Percentiles rank a stretch among this genome's conserved stretches.
These are phyloP conservation scores for Ictidomys tridecemlineatus DNA, from an alignment of 2,113 vertebrate genomes.

Conservation along the genomic window DNA sequence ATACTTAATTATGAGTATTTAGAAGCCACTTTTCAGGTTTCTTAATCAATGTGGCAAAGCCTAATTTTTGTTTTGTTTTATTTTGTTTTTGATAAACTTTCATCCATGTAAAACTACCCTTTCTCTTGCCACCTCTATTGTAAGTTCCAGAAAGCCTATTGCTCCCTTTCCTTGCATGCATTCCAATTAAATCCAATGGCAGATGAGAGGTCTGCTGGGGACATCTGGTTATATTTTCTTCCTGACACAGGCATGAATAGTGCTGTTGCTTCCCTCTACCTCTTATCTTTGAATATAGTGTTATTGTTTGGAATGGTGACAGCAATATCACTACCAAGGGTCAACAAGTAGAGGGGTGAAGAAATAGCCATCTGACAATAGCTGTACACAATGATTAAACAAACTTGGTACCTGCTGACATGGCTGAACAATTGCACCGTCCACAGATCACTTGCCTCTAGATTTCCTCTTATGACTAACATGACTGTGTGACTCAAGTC, in stretches of 20 bases:
- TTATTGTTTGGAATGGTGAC: background rate
- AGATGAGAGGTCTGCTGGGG: background rate
- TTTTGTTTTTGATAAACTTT: background rate
- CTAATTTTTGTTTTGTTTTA: background rate
- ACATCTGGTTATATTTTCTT: background rate
- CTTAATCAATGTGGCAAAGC: background rate
- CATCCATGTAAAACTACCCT: background rate
- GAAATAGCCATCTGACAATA: background rate
- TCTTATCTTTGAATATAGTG: background rate
- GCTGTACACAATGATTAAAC: background rate
- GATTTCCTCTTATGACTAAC: background rate
- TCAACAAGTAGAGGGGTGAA: background rate
- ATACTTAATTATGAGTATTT: background rate
- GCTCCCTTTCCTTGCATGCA: background rate
- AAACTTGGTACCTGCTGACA: background rate
- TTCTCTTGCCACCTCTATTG: background rate
- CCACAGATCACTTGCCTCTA: background rate
- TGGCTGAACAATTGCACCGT: background rate
- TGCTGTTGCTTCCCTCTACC: background rate
- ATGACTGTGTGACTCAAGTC: background rate
- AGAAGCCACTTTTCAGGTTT: background rate
- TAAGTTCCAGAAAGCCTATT: background rate
- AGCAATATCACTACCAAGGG: background rate
- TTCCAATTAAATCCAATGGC: background rate
- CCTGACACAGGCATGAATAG: background rate